Evolutionary conservation across 2,797 vertebrate species (phyloP).

Genomic region (Sparidentex hasta): DNA sequence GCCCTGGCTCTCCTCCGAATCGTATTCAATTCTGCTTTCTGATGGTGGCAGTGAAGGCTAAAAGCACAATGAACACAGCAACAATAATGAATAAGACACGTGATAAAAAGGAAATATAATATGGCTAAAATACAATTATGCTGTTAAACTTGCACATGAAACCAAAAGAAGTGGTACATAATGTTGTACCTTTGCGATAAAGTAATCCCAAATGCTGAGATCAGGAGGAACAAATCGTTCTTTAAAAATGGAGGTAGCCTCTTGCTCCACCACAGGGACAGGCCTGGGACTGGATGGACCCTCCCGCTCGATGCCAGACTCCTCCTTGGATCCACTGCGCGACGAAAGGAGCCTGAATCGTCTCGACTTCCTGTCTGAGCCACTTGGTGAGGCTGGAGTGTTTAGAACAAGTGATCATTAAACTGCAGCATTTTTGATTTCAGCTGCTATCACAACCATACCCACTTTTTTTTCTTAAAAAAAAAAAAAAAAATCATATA

Average conservation of each 20-base stretch:
- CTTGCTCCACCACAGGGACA: constrained; percentile 82
- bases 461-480: too few relatives aligned
- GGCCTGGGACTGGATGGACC: constrained; percentile 69
- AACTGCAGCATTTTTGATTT: background rate
- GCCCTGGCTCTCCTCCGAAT: constrained; percentile 95
- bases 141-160: background rate
- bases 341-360: constrained; percentile 85
- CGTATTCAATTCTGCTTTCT: constrained; percentile 91
- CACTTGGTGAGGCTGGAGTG: constrained; percentile 79
- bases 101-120: background rate
- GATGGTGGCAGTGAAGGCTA: constrained; percentile 91
- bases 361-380: constrained; percentile 87
- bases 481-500: too few relatives aligned
- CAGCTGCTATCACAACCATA: background rate
- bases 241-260: constrained; percentile 85
- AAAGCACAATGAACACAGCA: constrained; percentile 42
- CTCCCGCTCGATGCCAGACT: constrained; percentile 75
- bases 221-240: constrained; percentile 96
- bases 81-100: background rate
- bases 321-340: constrained; percentile 87
- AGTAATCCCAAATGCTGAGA: constrained; percentile 99
- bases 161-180: background rate
- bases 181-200: constrained; percentile 93
- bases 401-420: constrained; percentile 18
- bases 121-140: background rate